Evolutionary conservation across 2,113 vertebrate genomes (phyloP).

Genomic region (Nymphicus hollandicus): DNA sequence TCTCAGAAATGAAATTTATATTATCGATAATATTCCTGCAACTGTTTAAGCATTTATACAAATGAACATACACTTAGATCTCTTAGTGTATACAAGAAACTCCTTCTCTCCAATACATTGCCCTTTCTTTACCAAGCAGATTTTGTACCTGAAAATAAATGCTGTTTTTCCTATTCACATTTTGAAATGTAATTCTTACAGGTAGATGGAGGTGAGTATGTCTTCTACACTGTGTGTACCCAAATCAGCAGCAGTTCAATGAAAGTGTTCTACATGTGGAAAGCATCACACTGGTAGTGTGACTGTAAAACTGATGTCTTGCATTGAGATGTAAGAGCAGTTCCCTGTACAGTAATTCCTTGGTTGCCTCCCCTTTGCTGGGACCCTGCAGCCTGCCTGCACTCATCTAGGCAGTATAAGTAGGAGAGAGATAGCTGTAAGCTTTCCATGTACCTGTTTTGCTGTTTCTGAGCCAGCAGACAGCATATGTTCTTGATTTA

Average conservation of each 20-base stretch:
- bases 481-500: neutral
- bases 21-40: neutral
- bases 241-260: neutral
- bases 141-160: neutral
- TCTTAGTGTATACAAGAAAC: fast-evolving
- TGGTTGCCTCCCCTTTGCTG: neutral
- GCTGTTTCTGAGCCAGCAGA: neutral
- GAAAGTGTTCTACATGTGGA: neutral
- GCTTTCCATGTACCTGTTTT: neutral
- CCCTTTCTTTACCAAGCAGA: neutral
- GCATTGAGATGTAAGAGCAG: neutral
- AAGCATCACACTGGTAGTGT: neutral
- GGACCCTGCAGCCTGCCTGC: neutral
- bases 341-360: fast-evolving
- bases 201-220: neutral
- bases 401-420: neutral
- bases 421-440: neutral
- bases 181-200: neutral
- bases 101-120: neutral
- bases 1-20: neutral
- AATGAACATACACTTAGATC: neutral
- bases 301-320: neutral
- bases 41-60: neutral
- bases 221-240: neutral
- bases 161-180: neutral